Base-by-base conservation (phyloP, 2,797 vertebrate species). In the Thalassophryne amazonica region DNA sequence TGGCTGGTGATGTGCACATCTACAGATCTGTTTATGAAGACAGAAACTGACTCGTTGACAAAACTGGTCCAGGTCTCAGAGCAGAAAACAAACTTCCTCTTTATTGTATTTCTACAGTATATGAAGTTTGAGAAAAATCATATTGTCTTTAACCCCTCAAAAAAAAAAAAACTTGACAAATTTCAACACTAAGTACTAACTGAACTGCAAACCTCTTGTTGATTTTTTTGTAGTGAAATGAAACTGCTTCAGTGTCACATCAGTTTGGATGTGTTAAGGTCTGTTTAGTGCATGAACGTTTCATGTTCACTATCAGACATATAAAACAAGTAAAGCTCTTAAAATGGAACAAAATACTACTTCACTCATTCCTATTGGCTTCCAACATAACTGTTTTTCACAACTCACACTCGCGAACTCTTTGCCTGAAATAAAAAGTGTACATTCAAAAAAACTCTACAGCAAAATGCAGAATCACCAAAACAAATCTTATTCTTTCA, bases 241-340 rank as follows among this genome's bases (percentile, higher is more conserved):
- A 7, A 57, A 39, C 12, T 6, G 38, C 13, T n/a, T 9, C 14
- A n/a, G n/a, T n/a, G n/a, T 25, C 2, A 35, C 6, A 2, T 27
- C 10, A 15, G 16, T 29, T 10, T 19, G 13, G 21, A 24, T 45
- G 25, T 11, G 25, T 22, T 42, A 65, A 29, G 1, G 41, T 57
- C 47, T 23, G 46, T 85, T 89, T 89, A 93, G 93, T 90, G 90
- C 89, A 91, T 89, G 88, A 34, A 40, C 41, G 43, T 54, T 77
- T 57, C 64, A 72, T 62, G 51, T 52, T 52, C 35, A 27, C 58
- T 72, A 10, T 77, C 81, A 78, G 81, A 78, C 78, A 83, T 71
- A 59, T 76, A n/a, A 40, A 50, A 87, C 75, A 85, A 84, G 78
- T 85, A 90, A 88, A 90, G 83, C 3, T 32, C 80, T 76, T 84